Evolutionary conservation across 1,140 invertebrate species (phyloP).

Genomic region (Papilio dardanus): DNA sequence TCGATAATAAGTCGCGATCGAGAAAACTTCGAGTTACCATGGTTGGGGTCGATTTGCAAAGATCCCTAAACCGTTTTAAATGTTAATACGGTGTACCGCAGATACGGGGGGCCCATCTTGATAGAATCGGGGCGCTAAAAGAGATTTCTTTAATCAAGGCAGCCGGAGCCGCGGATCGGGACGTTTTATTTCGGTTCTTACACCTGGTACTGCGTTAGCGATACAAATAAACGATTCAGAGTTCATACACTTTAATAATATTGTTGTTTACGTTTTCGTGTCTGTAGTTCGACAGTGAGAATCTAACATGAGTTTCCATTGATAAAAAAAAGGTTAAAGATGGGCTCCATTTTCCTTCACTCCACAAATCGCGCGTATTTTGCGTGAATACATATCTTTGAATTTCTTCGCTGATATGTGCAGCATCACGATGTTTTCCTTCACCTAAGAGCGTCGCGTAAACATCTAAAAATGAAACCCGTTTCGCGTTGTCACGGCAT

Average conservation of each 20-base stretch:
- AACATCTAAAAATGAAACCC: too few relatives aligned
- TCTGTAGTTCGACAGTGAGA: too few relatives aligned
- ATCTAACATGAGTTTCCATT: background rate
- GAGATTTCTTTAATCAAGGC: slow-evolving; percentile 34
- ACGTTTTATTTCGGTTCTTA: slow-evolving; percentile 19
- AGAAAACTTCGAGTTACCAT: slow-evolving; percentile 2
- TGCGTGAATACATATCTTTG: too few relatives aligned
- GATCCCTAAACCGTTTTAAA: slow-evolving; percentile 36
- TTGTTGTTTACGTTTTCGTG: background rate
- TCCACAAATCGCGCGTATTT: too few relatives aligned
- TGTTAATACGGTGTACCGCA: slow-evolving; percentile 35
- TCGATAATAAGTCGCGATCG: background rate
- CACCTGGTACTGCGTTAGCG: slow-evolving; percentile 7
- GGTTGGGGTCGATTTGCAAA: slow-evolving; percentile 32
- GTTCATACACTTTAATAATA: background rate
- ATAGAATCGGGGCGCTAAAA: slow-evolving; percentile 34
- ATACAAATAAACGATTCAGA: background rate
- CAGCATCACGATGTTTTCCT: too few relatives aligned
- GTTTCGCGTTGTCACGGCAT: too few relatives aligned
- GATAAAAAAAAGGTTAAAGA: too few relatives aligned
- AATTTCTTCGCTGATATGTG: too few relatives aligned
- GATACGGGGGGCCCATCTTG: slow-evolving; percentile 32
- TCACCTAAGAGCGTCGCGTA: too few relatives aligned
- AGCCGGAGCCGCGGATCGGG: slow-evolving; percentile 19
- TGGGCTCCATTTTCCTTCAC: too few relatives aligned